Conservation (phyloP, 64 coral and sea anemone genomes). For the Montipora sp. region DNA sequence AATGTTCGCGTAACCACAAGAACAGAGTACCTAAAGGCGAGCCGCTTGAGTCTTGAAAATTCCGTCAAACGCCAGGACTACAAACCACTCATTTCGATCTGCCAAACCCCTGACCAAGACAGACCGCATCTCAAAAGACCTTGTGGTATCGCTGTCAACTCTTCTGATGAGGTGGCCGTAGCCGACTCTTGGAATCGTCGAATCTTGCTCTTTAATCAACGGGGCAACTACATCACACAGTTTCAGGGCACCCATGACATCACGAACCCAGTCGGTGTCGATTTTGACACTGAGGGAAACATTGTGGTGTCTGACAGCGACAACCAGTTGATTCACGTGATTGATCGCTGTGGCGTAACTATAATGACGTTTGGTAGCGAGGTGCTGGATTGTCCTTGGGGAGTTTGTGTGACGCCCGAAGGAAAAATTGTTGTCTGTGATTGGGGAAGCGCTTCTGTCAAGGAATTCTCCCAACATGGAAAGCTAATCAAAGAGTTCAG, state of each 20-base stretch:
- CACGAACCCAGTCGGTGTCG: slow-evolving; percentile 60
- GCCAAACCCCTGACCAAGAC: not conserved
- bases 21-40: slow-evolving; percentile 51
- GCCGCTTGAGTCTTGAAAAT: slow-evolving; percentile 42
- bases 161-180: slow-evolving; percentile 54
- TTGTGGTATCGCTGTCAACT: slow-evolving; percentile 53
- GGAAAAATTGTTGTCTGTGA: slow-evolving; percentile 79
- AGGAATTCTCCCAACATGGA: slow-evolving; percentile 83
- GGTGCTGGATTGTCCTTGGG: slow-evolving; percentile 75
- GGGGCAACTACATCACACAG: slow-evolving; percentile 30
- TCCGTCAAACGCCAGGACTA: slow-evolving; percentile 17
- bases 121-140: slow-evolving; percentile 60
- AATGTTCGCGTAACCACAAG: slow-evolving; percentile 70
- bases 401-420: slow-evolving; percentile 52
- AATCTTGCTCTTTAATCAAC: slow-evolving; percentile 50
- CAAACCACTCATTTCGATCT: slow-evolving; percentile 53
- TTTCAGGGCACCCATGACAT: slow-evolving; percentile 42
- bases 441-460: slow-evolving; percentile 69
- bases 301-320: slow-evolving; percentile 85
- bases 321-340: slow-evolving; percentile 71
- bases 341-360: slow-evolving; percentile 61
- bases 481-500: slow-evolving; percentile 59
- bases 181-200: slow-evolving; percentile 77
- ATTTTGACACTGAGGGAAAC: slow-evolving; percentile 69
- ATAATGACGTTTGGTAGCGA: slow-evolving; percentile 64